These are phyloP conservation scores for Hofmannophila pseudospretella DNA, from an alignment of 2,888 invertebrate species.

Conservation along the genomic window DNA sequence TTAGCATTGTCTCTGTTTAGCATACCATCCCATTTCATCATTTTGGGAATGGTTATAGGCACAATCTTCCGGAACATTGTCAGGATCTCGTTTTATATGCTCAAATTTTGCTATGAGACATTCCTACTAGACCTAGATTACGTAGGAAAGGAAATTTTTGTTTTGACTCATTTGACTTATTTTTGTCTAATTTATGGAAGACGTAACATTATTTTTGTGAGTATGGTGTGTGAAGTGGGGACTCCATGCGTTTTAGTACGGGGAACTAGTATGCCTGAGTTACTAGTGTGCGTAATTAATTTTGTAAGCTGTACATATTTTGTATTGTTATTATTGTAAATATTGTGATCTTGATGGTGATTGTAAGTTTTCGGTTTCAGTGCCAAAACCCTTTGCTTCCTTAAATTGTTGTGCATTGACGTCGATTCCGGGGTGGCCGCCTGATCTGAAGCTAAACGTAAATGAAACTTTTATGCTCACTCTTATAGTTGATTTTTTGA, in stretches of 20 bases:
- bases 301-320: slow-evolving; percentile 63
- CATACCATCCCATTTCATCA: not conserved
- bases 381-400: slow-evolving; percentile 1
- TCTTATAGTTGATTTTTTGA: too few species aligned
- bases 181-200: slow-evolving; percentile 19
- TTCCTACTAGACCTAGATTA: slow-evolving; percentile 35
- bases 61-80: not conserved
- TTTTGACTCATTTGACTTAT: slow-evolving; percentile 39
- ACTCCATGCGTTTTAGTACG: slow-evolving; percentile 65
- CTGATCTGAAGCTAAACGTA: too few species aligned
- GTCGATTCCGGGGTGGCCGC: too few species aligned
- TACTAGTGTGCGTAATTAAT: slow-evolving; percentile 35
- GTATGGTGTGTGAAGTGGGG: slow-evolving; percentile 29
- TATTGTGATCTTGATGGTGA: slow-evolving; percentile 47
- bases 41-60: too few species aligned
- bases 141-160: slow-evolving; percentile 31
- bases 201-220: slow-evolving; percentile 7
- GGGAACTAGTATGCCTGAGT: slow-evolving; percentile 23
- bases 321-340: slow-evolving; percentile 48
- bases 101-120: slow-evolving; percentile 50
- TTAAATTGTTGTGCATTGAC: too few species aligned
- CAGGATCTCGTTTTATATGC: slow-evolving; percentile 38
- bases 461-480: too few species aligned
- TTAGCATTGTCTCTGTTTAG: too few species aligned
- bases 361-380: slow-evolving; percentile 64